Conservation (phyloP, 2,113 vertebrate genomes). For the Pteruthius melanotis region DNA sequence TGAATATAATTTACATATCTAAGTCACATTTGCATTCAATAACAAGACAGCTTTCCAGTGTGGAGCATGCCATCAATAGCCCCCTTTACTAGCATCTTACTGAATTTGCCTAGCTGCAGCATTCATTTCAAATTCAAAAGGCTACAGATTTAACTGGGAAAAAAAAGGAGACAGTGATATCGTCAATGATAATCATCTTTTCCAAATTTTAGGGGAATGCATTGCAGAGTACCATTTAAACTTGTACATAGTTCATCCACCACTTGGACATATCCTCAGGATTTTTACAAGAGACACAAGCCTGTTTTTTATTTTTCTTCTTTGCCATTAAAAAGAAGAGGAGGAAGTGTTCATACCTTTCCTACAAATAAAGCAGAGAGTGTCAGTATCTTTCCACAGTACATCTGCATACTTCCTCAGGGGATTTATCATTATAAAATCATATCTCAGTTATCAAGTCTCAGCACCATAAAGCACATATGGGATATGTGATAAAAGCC, state of each 20-base stretch:
- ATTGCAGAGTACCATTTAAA: not conserved
- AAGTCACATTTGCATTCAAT: slow-evolving; percentile 51
- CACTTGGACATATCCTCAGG: not conserved
- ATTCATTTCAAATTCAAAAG: not conserved
- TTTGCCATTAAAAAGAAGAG: not conserved
- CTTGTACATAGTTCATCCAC: not conserved
- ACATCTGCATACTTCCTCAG: not conserved
- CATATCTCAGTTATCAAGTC: slow-evolving; percentile 22
- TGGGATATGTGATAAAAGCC: not conserved
- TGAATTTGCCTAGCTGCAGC: not conserved
- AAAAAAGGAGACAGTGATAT: not conserved
- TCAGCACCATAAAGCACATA: slow-evolving; percentile 7
- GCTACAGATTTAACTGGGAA: not conserved
- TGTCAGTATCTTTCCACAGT: slow-evolving; percentile 1
- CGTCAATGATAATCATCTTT: not conserved
- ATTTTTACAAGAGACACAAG: not conserved
- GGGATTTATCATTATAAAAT: slow-evolving; percentile 40
- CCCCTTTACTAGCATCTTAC: not conserved
- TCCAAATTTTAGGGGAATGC: not conserved
- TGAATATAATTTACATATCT: slow-evolving; percentile 50
- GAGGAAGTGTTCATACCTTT: not conserved
- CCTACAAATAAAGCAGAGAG: not conserved
- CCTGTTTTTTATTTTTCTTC: not conserved
- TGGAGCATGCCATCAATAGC: not conserved
- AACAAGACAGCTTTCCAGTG: slow-evolving; percentile 25